Conservation (phyloP, 2,888 invertebrate species). For the Octonoba sinensis region DNA sequence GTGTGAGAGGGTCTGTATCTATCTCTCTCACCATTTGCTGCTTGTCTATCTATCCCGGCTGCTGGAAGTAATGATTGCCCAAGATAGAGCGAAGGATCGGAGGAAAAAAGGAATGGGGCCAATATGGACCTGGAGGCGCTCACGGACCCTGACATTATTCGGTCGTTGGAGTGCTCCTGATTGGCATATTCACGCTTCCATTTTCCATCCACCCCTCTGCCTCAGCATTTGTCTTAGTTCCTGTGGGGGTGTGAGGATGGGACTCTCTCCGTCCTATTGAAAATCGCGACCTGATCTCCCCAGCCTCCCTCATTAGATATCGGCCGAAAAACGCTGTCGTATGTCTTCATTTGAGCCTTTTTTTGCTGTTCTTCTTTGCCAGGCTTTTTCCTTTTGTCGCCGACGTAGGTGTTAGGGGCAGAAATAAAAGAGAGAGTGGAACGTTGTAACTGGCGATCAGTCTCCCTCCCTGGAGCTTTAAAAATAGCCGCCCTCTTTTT, state of each 20-base stretch:
- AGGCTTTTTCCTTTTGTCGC: slow-evolving; percentile 28
- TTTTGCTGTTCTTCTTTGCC: background rate
- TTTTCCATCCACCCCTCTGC: slow-evolving; percentile 7
- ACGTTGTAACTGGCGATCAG: slow-evolving; percentile 60
- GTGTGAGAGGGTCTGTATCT: background rate
- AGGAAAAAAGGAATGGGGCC: slow-evolving; percentile 9
- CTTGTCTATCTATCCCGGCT: slow-evolving; percentile 12
- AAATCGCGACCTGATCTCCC: background rate
- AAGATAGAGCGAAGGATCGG: slow-evolving; percentile 15
- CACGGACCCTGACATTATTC: slow-evolving; percentile 33
- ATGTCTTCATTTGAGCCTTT: slow-evolving; percentile 61
- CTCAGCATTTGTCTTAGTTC: slow-evolving; percentile 39
- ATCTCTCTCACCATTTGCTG: slow-evolving; percentile 26
- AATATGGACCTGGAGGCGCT: slow-evolving; percentile 21
- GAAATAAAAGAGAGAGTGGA: slow-evolving; percentile 32
- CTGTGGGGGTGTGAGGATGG: slow-evolving; percentile 7
- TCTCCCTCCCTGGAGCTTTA: slow-evolving; percentile 60
- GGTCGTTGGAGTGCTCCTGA: slow-evolving; percentile 43
- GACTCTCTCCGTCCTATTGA: background rate
- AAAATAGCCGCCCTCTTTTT: slow-evolving; percentile 47
- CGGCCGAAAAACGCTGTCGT: slow-evolving; percentile 63
- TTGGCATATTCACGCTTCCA: slow-evolving; percentile 60
- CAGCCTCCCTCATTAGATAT: slow-evolving; percentile 61
- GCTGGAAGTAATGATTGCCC: slow-evolving; percentile 35
- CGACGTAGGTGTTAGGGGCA: slow-evolving; percentile 43